Evolutionary conservation across 2,113 vertebrate genomes (phyloP).

Genomic region (Uria lomvia): DNA sequence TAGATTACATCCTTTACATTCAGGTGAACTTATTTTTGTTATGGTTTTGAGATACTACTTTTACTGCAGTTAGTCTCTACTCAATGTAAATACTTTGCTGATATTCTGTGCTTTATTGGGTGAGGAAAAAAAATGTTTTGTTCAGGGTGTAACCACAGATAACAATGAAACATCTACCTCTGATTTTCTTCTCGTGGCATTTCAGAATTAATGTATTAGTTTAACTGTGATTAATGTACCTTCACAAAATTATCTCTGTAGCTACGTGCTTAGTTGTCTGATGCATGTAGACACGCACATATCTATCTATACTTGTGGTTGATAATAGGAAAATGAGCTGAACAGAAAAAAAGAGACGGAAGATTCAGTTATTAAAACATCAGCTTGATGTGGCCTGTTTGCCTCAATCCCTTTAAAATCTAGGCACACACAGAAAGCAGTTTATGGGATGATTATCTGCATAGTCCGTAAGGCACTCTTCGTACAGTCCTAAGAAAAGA

Average conservation of each 20-base stretch:
- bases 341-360: neutral
- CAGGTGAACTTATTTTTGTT: neutral
- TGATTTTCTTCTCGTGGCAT: neutral
- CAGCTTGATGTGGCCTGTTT: neutral
- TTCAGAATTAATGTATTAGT: neutral
- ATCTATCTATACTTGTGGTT: neutral
- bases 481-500: slow-evolving; percentile 6
- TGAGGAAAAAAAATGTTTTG: neutral
- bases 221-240: neutral
- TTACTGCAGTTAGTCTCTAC: neutral
- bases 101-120: neutral
- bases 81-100: neutral
- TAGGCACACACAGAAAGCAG: neutral
- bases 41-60: neutral
- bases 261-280: neutral
- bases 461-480: neutral
- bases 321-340: neutral
- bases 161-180: neutral
- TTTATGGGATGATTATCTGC: slow-evolving; percentile 30
- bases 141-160: neutral
- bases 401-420: slow-evolving; percentile 32
- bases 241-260: neutral
- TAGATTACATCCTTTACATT: neutral
- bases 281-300: neutral
- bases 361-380: neutral